phyloP scores from a whole-genome alignment of 2,888 invertebrate genomes.

The Hoplodrina blanda region DNA sequence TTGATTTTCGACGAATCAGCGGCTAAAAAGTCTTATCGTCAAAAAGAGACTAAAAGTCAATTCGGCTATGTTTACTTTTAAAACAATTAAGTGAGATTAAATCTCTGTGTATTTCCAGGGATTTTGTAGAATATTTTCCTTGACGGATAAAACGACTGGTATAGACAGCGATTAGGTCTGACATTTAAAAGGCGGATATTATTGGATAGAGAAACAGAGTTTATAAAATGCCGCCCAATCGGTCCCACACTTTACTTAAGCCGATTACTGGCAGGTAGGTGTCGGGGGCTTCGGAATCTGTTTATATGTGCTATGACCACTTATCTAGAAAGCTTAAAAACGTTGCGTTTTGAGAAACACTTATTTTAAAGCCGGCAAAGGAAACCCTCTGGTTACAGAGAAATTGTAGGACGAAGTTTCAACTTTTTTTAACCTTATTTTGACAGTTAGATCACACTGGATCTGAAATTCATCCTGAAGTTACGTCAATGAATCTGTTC shows the following conservation, averaged over 20 bases:
- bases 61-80: constrained; percentile 30
- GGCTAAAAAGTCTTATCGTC: too few relatives aligned
- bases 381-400: too few relatives aligned
- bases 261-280: constrained; percentile 48
- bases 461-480: not conserved
- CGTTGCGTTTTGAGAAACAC: not conserved
- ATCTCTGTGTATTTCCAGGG: constrained; percentile 10
- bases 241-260: constrained; percentile 52
- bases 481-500: not conserved
- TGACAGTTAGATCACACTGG: not conserved
- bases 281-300: constrained; percentile 18
- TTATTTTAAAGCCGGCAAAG: not conserved
- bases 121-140: constrained; percentile 26
- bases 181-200: constrained; percentile 40
- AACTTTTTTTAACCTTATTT: not conserved
- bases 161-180: constrained; percentile 24
- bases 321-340: not conserved
- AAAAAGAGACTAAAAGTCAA: not conserved
- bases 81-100: constrained; percentile 28
- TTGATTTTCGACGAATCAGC: constrained; percentile 15
- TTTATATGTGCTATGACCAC: constrained; percentile 11
- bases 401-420: too few relatives aligned
- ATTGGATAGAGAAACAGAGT: constrained; percentile 43
- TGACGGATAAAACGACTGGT: constrained; percentile 22
- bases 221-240: constrained; percentile 40